Conservation (phyloP, 2,888 invertebrate genomes). For the Crioceris asparagi region DNA sequence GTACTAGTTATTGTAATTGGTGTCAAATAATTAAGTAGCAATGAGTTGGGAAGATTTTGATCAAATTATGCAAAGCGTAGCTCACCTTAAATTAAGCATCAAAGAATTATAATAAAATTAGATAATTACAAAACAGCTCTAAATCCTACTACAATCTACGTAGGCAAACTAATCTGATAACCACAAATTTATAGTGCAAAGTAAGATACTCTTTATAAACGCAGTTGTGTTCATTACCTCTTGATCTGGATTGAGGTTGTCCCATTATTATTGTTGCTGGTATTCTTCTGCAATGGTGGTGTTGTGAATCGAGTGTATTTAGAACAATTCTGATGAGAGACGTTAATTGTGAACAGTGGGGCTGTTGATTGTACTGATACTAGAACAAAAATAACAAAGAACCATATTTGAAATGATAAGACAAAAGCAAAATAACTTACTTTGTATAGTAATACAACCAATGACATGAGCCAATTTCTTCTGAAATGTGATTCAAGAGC, state of each 20-base stretch:
- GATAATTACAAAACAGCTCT: no score
- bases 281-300: conserved; percentile 81
- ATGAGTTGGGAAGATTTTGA: no score
- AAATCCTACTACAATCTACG: no score
- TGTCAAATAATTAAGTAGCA: no score
- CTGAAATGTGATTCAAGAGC: conserved; percentile 77
- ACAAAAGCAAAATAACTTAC: conserved; percentile 39
- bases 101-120: no score
- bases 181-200: no score
- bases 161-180: no score
- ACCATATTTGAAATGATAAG: not conserved
- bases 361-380: conserved; percentile 67
- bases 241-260: conserved; percentile 52
- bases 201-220: conserved; percentile 1
- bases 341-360: conserved; percentile 60
- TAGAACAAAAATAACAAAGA: conserved; percentile 27
- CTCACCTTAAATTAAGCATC: no score
- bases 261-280: conserved; percentile 71
- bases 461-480: conserved; percentile 85
- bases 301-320: conserved; percentile 83
- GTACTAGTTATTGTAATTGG: no score
- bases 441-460: conserved; percentile 92
- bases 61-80: no score
- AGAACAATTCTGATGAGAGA: conserved; percentile 79
- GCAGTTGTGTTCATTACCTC: conserved; percentile 41